These are phyloP conservation scores for Brachyptera risi DNA, from an alignment of 2,888 invertebrate genomes.

Conservation along the genomic window DNA sequence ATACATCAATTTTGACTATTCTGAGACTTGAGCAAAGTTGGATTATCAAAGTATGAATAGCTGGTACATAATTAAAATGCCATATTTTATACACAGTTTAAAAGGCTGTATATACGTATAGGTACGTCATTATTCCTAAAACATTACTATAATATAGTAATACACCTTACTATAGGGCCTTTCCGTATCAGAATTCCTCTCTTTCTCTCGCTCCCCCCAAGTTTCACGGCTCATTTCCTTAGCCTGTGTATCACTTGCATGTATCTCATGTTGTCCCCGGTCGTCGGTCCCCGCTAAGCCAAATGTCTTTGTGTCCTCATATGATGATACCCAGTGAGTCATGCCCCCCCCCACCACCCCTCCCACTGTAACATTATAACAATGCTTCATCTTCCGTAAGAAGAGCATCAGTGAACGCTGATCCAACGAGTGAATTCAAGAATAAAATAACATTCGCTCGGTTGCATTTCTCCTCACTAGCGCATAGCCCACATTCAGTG, in stretches of 20 bases:
- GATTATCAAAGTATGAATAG: no score
- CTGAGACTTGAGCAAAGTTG: no score
- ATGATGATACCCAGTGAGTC: slow-evolving; percentile 17
- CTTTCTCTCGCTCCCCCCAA: background rate
- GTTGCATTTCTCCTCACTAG: background rate
- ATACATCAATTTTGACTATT: no score
- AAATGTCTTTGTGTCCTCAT: slow-evolving; percentile 14
- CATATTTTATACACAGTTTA: no score
- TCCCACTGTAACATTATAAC: background rate
- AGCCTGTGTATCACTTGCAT: slow-evolving; percentile 26
- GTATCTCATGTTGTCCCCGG: slow-evolving; percentile 16
- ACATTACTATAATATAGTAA: no score
- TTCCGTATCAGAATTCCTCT: background rate
- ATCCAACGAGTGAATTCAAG: slow-evolving; percentile 9
- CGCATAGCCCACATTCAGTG: background rate
- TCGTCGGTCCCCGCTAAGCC: slow-evolving; percentile 2
- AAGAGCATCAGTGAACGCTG: slow-evolving; percentile 4
- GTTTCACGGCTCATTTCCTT: slow-evolving; percentile 31
- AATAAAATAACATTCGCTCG: slow-evolving; percentile 9
- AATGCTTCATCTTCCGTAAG: slow-evolving; percentile 19
- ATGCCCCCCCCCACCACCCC: background rate
- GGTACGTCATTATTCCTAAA: no score
- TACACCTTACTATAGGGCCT: no score
- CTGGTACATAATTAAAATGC: no score
- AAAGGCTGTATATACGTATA: no score